Percentiles rank a stretch among this genome's conserved stretches.
These are phyloP conservation scores for Mareca strepera DNA, from an alignment of 2,797 vertebrate species.

Conservation along the genomic window DNA sequence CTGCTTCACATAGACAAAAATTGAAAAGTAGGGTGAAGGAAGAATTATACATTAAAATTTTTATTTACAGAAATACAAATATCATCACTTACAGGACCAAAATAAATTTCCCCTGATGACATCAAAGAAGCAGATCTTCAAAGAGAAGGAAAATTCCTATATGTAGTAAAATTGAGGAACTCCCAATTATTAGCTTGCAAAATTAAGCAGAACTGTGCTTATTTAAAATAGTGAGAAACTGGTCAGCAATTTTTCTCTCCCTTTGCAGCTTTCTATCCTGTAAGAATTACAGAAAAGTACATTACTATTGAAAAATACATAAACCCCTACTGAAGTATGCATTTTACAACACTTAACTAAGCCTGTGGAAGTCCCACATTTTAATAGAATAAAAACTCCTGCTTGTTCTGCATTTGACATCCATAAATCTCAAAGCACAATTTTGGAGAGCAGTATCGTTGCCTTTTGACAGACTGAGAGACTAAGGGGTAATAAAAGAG, in stretches of 20 bases:
- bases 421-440: constrained; percentile 28
- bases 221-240: not conserved
- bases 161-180: not conserved
- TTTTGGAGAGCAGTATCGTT: constrained; percentile 6
- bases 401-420: not conserved
- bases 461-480: not conserved
- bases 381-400: constrained; percentile 28
- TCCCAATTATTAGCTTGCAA: not conserved
- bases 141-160: not conserved
- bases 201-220: not conserved
- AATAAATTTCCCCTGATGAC: not conserved
- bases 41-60: not conserved
- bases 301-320: not conserved
- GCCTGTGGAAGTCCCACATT: constrained; percentile 1
- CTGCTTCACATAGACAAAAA: not conserved
- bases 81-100: not conserved
- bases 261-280: not conserved
- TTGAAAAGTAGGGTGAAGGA: not conserved
- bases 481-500: not conserved
- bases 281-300: not conserved
- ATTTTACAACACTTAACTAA: constrained; percentile 30
- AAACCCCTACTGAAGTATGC: not conserved
- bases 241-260: not conserved
- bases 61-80: not conserved
- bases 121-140: constrained; percentile 20